Conservation (phyloP, 2,113 vertebrate species). For the Osmerus eperlanus region DNA sequence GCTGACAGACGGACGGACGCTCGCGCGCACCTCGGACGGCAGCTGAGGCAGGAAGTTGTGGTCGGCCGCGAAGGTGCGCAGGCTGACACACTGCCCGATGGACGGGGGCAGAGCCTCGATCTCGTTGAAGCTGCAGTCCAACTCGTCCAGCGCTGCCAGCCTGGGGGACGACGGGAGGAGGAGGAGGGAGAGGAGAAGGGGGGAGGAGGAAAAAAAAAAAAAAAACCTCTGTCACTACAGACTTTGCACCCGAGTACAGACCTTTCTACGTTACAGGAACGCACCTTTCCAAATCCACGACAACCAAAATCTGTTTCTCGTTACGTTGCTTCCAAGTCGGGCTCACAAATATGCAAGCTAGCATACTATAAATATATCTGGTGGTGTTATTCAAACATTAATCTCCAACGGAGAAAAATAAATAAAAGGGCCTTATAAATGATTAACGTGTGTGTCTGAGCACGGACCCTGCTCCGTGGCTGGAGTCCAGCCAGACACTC, state of each 20-base stretch:
- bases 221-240: too few species aligned
- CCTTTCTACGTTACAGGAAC: not conserved
- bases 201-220: not conserved
- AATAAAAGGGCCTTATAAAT: too few species aligned
- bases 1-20: not conserved
- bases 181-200: not conserved
- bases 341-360: not conserved
- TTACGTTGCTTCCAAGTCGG: not conserved
- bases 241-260: too few species aligned
- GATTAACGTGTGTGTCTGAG: too few species aligned
- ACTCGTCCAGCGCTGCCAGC: conserved; percentile 83
- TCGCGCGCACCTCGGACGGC: conserved; percentile 82
- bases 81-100: conserved; percentile 83
- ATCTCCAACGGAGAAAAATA: not conserved
- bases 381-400: not conserved
- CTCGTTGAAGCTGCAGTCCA: conserved; percentile 98
- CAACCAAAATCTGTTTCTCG: conserved; percentile 1
- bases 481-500: too few species aligned
- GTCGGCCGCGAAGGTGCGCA: conserved; percentile 95
- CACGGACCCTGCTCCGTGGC: too few species aligned
- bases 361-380: not conserved
- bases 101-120: conserved; percentile 89
- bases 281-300: not conserved
- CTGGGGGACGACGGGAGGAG: conserved; percentile 51
- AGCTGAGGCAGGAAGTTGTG: conserved; percentile 92